Evolutionary conservation across 2,888 invertebrate genomes (phyloP), one percentile per base, ranked within the genome.

Genomic region (Synanthedon myopaeformis): DNA sequence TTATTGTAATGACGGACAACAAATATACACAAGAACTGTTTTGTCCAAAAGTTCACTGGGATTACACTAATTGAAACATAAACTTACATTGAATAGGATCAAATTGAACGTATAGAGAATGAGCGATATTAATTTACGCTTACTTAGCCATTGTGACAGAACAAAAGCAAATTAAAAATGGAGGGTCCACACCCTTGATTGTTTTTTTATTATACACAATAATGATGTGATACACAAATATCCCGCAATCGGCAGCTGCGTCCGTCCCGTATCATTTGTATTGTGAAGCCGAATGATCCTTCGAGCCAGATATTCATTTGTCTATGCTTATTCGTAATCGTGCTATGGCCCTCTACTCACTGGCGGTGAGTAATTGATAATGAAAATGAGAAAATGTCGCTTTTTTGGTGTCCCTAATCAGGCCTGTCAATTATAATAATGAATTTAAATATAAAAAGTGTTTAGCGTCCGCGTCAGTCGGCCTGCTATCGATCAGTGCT

Each of bases 401-500:
- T 35, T 35, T 23, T 35, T 35, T 35, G 10, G 35, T 49, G 54
- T 54, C 52, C 53, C 53, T 58, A 60, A 59, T 57, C 56, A 55
- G 58, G 53, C 53, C 60, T 61, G 62, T 63, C 62, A 63, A 63
- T 63, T 61, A 63, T 57, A 56, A 55, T 51, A 56, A 55, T 51
- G 58, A 58, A 63, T 63, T 60, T 63, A 60, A 62, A 19, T 49
- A 49, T 49, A 49, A 49, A 49, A 49, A 45, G 35, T 13, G 49
- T 49, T 49, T 49, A 59, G 53, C 48, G 11, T 54, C 35, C 56
- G 54, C 56, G 53, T 56, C 52, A 59, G 55, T 53, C 54, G 54
- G 53, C 57, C 59, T 57, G 62, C 65, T 59, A 74, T 73, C 74
- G 73, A 74, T 73, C 74, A 73, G 66, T 51, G 51, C 12, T 45